These are phyloP conservation scores for Egretta garzetta DNA, from an alignment of 2,113 vertebrate genomes.

Conservation along the genomic window DNA sequence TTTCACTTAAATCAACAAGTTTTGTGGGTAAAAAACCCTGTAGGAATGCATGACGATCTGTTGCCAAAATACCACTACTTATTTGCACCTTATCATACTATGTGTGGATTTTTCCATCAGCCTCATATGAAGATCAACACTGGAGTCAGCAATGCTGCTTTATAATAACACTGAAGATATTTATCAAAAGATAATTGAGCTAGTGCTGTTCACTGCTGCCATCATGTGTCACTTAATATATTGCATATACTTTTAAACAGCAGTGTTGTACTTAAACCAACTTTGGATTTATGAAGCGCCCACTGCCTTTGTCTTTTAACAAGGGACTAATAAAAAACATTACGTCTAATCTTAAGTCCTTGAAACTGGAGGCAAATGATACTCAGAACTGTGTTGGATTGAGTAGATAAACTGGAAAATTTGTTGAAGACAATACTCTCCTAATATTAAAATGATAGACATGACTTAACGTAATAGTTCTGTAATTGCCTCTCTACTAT, in stretches of 20 bases:
- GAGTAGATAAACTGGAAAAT: background rate
- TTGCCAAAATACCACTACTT: background rate
- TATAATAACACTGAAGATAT: background rate
- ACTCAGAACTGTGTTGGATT: background rate
- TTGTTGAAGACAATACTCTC: background rate
- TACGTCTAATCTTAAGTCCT: background rate
- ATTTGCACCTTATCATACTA: background rate
- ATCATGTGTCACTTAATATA: slow-evolving; percentile 37
- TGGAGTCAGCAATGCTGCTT: background rate
- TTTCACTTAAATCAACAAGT: background rate
- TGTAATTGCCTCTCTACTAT: background rate
- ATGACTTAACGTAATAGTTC: background rate
- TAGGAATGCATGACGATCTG: background rate
- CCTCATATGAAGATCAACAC: background rate
- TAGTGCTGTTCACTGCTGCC: slow-evolving; percentile 48
- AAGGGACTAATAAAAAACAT: background rate
- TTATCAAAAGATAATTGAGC: background rate
- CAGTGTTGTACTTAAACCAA: background rate
- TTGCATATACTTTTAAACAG: background rate
- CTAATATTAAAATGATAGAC: background rate
- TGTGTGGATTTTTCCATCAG: background rate
- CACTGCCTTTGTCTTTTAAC: background rate
- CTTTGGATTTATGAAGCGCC: background rate
- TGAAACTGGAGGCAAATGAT: background rate
- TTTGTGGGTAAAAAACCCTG: background rate